Evolutionary conservation across 2,797 vertebrate species (phyloP), one percentile per base, ranked within the genome.

Genomic region (Coccyzus lansbergi): DNA sequence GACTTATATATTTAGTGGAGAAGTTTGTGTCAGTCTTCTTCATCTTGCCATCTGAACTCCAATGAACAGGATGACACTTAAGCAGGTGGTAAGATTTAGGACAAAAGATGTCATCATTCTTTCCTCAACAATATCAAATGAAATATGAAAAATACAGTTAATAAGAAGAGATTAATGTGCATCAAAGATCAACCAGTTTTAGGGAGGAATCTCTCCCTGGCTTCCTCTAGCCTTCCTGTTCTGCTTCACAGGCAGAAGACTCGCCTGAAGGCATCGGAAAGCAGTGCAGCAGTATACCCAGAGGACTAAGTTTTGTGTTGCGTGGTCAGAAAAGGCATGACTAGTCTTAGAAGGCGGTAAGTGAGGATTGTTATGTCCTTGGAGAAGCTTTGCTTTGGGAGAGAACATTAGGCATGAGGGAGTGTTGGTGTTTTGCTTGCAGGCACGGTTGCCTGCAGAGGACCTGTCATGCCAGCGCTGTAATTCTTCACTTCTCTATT

Each of bases 351-450:
- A 34, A 83, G 76, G n/a, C 75, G 53, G 13, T 31, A 31, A 38
- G 15, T 4, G n/a, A 31, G 17, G 22, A 33, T 70, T 75, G 18
- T 40, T 44, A 13, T 15, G 12, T 8, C 6, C 10, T 29, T 10
- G 6, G 70, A 52, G n/a, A 2, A 28, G 29, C n/a, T 79, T 38
- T 93, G 26, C 42, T 18, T 44, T 9, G 6, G 44, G 20, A 42
- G 28, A 49, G 20, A 15, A 4, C 4, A 1, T n/a, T 17, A 1
- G 17, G 14, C 24, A 6, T 0, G 0, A 1, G 67, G n/a, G 7
- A 9, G 2, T 5, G 34, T 63, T 70, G 60, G 11, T 67, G 29
- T 26, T 56, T 58, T 58, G 20, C 49, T 60, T 31, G 13, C 15
- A 15, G 20, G 22, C 67, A 40, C 38, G 15, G 49, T 63, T 58